Base-by-base conservation (phyloP, 2,797 vertebrate genomes). In the Margarornis squamiger region DNA sequence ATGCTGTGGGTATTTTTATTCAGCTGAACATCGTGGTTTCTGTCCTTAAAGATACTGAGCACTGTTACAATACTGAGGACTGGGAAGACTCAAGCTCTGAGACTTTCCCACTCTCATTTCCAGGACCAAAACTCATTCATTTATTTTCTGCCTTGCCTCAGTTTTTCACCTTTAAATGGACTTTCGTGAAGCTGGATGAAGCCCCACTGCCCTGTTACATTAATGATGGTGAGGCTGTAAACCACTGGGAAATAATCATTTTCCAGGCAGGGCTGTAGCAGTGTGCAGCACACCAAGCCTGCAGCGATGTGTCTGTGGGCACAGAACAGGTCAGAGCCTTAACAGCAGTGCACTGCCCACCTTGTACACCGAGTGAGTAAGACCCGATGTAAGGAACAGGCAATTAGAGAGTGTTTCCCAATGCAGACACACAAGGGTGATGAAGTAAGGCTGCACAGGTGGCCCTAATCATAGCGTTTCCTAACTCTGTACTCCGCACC, bases 321-420 rank as follows among this genome's bases (percentile, higher is more conserved):
- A 49, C 34, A 55, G 76, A 80, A 51, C 0, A 80, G 73, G 46
- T 63, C 43, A 41, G 41, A 90, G 70, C 45, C n/a, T 72, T 19
- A 76, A 22, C 15, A 84, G 79, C 85, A 77, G 45, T 2, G 1
- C 2, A 2, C 32, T 91, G 61, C 45, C 65, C 79, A 71, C 63
- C 52, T 65, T 46, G 48, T 32, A 62, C 11, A 5, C 62, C 16
- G 24, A 57, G 48, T 87, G 78, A 85, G 88, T 66, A 78, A 78
- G 26, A 34, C 26, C 22, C 45, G 2, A 6, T 45, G 45, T 45
- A 3, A 54, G 54, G 43, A 88, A 38, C n/a, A 76, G 51, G 73
- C 51, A 88, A 73, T 94, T 88, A 86, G 29, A 57, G 75, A 58
- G 51, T 59, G 61, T 95, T 96, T 95, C 94, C 85, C 91, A 92